A percentile compares a stretch with the other conserved stretches of the same genome.
These are phyloP conservation scores for Aradophagus sp. DNA, from an alignment of 1,140 invertebrate species.

Conservation along the genomic window DNA sequence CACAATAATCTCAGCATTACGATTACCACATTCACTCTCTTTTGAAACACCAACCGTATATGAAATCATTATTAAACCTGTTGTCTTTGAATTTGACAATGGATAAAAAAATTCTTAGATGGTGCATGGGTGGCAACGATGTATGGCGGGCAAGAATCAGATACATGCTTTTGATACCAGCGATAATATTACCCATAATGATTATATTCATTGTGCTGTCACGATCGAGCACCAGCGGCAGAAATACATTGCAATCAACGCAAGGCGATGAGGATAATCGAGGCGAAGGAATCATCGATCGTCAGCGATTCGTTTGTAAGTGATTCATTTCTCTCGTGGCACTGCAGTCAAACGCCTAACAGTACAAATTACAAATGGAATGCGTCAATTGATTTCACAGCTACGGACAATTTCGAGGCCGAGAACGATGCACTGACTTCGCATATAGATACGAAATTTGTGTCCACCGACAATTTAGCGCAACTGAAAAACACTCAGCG, in stretches of 20 bases:
- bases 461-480: conserved; percentile 45
- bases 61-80: background rate
- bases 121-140: conserved; percentile 67
- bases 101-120: conserved; percentile 60
- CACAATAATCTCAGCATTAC: too few species aligned
- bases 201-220: conserved; percentile 69
- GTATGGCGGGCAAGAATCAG: conserved; percentile 65
- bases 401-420: conserved; percentile 43
- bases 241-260: conserved; percentile 49
- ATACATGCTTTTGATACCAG: conserved; percentile 67
- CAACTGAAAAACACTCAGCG: conserved; percentile 40
- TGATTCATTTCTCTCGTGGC: conserved; percentile 23
- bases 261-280: conserved; percentile 29
- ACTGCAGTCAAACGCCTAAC: conserved; percentile 2
- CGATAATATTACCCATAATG: conserved; percentile 64
- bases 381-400: conserved; percentile 36
- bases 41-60: too few species aligned
- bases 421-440: conserved; percentile 52
- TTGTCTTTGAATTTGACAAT: too few species aligned
- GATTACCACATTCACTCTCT: too few species aligned
- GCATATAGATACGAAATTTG: conserved; percentile 66
- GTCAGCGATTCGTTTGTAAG: conserved; percentile 42
- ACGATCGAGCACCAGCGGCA: conserved; percentile 57
- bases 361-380: conserved; percentile 18
- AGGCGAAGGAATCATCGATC: conserved; percentile 23